Evolutionary conservation across 2,888 invertebrate species (phyloP).

Genomic region (Podotricha telesiphe): DNA sequence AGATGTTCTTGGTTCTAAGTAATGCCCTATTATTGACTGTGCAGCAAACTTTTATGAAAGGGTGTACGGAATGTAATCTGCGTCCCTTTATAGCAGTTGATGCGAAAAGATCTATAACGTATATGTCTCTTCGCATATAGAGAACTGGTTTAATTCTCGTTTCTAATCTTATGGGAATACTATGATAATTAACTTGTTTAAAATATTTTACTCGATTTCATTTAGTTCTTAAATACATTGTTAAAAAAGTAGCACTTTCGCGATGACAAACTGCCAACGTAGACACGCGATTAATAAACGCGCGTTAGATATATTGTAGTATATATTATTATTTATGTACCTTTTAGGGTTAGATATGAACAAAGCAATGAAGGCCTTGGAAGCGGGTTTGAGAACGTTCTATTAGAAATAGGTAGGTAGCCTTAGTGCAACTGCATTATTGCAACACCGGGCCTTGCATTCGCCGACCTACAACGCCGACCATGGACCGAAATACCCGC

Average conservation of each 20-base stretch:
- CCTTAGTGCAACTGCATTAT: constrained; percentile 74
- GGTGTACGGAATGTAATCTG: constrained; percentile 39
- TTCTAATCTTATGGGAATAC: constrained; percentile 20
- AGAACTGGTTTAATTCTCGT: constrained; percentile 30
- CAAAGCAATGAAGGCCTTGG: constrained; percentile 46
- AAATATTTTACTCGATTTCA: constrained; percentile 20
- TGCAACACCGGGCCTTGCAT: constrained; percentile 80
- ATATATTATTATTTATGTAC: background rate
- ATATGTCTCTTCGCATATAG: constrained; percentile 25
- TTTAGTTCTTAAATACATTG: constrained; percentile 3
- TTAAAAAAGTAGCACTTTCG: background rate
- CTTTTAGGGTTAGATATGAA: constrained; percentile 28
- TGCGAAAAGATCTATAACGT: constrained; percentile 25
- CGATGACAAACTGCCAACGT: background rate
- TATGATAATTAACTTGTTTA: constrained; percentile 9
- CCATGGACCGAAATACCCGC: constrained; percentile 80
- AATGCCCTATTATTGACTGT: constrained; percentile 36
- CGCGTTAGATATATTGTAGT: background rate
- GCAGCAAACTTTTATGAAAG: constrained; percentile 37
- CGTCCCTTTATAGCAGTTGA: constrained; percentile 33
- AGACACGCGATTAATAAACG: background rate
- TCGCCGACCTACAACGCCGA: constrained; percentile 71
- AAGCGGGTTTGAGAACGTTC: constrained; percentile 61
- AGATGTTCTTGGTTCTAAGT: constrained; percentile 38
- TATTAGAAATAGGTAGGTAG: constrained; percentile 55